Conservation (phyloP, 2,888 invertebrate genomes). For the Marronus borbonicus region DNA sequence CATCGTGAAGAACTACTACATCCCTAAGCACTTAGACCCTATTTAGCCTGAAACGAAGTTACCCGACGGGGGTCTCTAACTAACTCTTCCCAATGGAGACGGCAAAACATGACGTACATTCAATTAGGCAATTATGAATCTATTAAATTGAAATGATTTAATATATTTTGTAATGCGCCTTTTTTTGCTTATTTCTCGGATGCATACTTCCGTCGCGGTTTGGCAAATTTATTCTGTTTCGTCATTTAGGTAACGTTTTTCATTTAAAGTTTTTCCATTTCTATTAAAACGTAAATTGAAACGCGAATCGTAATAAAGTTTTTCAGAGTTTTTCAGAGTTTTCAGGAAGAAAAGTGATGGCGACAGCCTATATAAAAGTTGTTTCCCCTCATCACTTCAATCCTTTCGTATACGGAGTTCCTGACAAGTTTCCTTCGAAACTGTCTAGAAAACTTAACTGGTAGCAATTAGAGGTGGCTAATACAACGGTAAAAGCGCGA, state of each 20-base stretch:
- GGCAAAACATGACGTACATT: constrained; percentile 43
- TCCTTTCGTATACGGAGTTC: constrained; percentile 4
- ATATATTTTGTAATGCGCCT: too few relatives aligned
- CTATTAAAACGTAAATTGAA: constrained; percentile 41
- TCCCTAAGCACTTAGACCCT: constrained; percentile 51
- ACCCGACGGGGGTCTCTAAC: constrained; percentile 31
- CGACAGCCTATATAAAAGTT: constrained; percentile 24
- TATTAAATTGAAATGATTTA: too few relatives aligned
- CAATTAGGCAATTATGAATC: constrained; percentile 21
- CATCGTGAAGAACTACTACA: constrained; percentile 47
- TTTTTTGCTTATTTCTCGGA: too few relatives aligned
- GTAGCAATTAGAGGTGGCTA: constrained; percentile 3
- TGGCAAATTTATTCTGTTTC: constrained; percentile 24
- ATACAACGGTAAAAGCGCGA: not conserved
- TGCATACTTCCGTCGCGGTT: not conserved
- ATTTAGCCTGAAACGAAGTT: constrained; percentile 46
- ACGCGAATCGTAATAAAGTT: constrained; percentile 36
- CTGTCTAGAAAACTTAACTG: constrained; percentile 10
- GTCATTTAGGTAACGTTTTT: constrained; percentile 15
- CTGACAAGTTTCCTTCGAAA: constrained; percentile 14
- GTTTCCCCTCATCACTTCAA: constrained; percentile 21
- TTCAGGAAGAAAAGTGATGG: not conserved
- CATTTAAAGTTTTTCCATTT: constrained; percentile 42
- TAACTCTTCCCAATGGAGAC: constrained; percentile 38
- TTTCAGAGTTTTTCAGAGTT: constrained; percentile 18